Base-by-base conservation (phyloP, 2,797 vertebrate genomes). In the Amblyraja radiata region DNA sequence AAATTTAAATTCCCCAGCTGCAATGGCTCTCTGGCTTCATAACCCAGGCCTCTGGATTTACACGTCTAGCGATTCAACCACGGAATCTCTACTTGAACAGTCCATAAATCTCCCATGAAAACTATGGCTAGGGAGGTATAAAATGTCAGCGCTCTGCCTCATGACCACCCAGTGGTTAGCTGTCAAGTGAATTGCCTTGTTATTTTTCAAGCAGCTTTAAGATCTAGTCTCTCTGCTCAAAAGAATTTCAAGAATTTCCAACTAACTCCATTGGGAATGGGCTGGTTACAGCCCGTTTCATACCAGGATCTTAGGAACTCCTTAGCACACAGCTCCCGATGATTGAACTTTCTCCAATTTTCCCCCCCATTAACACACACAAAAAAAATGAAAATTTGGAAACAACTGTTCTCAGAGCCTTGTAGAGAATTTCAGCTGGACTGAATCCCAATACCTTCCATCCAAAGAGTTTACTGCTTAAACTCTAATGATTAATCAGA, bases 161-260 rank as follows among this genome's bases (percentile, higher is more conserved):
- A 25, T 68, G 84, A 36, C 63, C 84, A 88, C n/a, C 61, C 63
- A 18, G 16, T 36, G 10, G 61, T 88, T 10, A 36, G 63, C 65
- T 88, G 61, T n/a, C 18, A 1, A 68, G 61, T 68, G 18, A 88
- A 36, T 88, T 78, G 28, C 32, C 84, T 36, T 36, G n/a, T 88
- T 88, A 68, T 8, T 88, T 68, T 86, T 32, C 25, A 88, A 68
- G 36, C n/a, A 68, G n/a, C n/a, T 6, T 68, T 32, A 88, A 68
- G n/a, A 65, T 68, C 61, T 21, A 88, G 84, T 21, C 6, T 68
- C 63, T 88, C 84, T 9, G 7, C 63, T 88, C 63, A 28, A 32
- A 88, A 68, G 84, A 36, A 88, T 88, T 68, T 68, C 61, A 88
- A 63, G 84, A 68, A 88, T 68, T 88, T 88, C 63, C 84, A 88